Percentiles rank a stretch among this genome's conserved stretches.
Conservation (phyloP, 2,888 invertebrate species). For the Scaptomyza caliginosa region DNA sequence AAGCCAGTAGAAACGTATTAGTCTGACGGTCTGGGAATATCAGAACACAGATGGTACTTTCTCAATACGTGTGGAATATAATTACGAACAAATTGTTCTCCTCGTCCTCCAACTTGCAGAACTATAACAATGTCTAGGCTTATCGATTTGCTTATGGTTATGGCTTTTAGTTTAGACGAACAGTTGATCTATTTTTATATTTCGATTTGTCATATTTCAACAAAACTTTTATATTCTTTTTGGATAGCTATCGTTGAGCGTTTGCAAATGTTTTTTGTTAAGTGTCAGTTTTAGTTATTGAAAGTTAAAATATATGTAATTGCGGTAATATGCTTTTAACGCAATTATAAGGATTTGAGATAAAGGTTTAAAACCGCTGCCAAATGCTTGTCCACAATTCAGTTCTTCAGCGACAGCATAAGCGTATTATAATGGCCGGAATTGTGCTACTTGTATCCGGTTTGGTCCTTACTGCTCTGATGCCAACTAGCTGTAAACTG, state of each 20-base stretch:
- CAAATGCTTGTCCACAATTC: background rate
- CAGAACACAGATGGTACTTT: too few relatives aligned
- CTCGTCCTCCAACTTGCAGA: too few relatives aligned
- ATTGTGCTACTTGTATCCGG: constrained; percentile 6
- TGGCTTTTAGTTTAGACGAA: background rate
- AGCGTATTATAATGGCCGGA: constrained; percentile 24
- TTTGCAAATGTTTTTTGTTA: constrained; percentile 7
- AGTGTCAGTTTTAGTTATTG: constrained; percentile 1
- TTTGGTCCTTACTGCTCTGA: constrained; percentile 5
- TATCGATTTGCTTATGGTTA: too few relatives aligned
- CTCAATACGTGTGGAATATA: too few relatives aligned
- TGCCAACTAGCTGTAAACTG: background rate
- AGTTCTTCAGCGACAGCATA: constrained; percentile 11
- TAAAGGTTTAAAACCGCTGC: constrained; percentile 28
- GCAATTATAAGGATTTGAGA: constrained; percentile 38
- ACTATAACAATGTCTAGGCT: too few relatives aligned
- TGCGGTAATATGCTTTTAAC: constrained; percentile 42
- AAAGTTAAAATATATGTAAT: background rate
- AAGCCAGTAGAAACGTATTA: background rate
- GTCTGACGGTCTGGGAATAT: background rate
- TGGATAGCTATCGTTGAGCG: constrained; percentile 21
- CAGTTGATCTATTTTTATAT: background rate
- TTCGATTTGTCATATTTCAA: too few relatives aligned
- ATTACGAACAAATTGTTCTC: too few relatives aligned
- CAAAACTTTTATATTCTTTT: background rate